Evolutionary conservation across 1,140 invertebrate genomes (phyloP), one percentile per base, ranked within the genome.

Genomic region (Trinorchestia longiramus): DNA sequence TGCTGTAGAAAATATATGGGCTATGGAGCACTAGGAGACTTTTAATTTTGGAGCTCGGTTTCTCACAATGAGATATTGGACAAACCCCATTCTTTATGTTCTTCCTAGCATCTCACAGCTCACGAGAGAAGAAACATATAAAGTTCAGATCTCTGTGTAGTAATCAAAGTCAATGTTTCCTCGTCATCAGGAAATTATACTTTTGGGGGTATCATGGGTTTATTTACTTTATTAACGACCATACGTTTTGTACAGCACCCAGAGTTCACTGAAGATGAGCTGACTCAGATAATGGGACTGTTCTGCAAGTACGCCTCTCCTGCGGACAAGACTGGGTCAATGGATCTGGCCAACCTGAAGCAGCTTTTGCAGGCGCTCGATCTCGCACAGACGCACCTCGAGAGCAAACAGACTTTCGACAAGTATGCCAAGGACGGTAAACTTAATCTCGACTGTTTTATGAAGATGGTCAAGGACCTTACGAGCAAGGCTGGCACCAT

Each of bases 381-480:
- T 41, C 95, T 96, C 19, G 96, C 96, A 0, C 96, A 96, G 95
- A 96, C 96, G 23, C 96, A 96, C 87, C 95, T 96, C 62, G 96
- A 96, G 77, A 96, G 96, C 47, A 96, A 96, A 91, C 96, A 96
- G 91, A 96, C 96, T 0, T 96, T 96, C 96, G 96, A 96, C 45
- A 96, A 96, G 91, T 96, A 88, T 3, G 95, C 77, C 41, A 96
- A 96, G 47, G 96, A 96, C 88, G 96, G 96, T 23, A 96, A 96
- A 36, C 53, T 96, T 90, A 44, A 96, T 36, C 92, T 96, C 41
- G 96, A 96, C 40, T 96, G 96, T 95, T 96, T 96, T 95, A 96
- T 96, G 96, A 96, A 96, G 91, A 94, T 96, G 11, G 96, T 96
- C 41, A 96, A 96, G 47, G 96, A 96, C 42, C 96, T 96, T 4